Conservation (phyloP, 2,888 invertebrate genomes). For the Tipula lateralis region DNA sequence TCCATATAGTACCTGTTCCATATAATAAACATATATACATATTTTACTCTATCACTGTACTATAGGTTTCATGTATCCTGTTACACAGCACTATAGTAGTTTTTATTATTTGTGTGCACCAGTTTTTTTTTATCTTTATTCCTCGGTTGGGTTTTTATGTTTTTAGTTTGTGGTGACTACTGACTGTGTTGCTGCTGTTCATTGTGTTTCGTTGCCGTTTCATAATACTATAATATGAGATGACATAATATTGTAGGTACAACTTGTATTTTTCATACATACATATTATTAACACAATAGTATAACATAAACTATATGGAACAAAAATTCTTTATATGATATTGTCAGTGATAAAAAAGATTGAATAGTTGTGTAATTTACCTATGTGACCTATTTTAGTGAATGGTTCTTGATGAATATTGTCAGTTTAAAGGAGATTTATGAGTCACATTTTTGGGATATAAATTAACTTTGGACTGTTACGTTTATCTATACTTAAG, state of each 20-base stretch:
- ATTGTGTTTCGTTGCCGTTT: not conserved
- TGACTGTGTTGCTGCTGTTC: too few species aligned
- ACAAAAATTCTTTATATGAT: not conserved
- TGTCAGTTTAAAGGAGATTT: not conserved
- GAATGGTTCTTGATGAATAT: not conserved
- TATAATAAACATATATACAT: too few species aligned
- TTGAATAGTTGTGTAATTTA: not conserved
- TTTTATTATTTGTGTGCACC: not conserved
- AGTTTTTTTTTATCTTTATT: not conserved
- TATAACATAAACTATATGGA: not conserved
- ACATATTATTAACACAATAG: not conserved
- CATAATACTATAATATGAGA: too few species aligned
- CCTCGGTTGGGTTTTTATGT: too few species aligned
- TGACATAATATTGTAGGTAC: slow-evolving; percentile 12
- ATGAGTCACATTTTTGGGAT: not conserved
- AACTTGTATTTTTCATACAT: too few species aligned
- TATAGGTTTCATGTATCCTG: not conserved
- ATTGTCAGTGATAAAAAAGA: not conserved
- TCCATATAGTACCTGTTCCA: too few species aligned
- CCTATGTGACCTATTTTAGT: not conserved
- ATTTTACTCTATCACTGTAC: too few species aligned
- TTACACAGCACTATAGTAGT: not conserved
- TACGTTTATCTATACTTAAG: too few species aligned
- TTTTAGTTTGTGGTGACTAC: not conserved
- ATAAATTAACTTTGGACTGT: too few species aligned